Conservation (phyloP, 1,140 invertebrate species). For the Trissolcus basalis region DNA sequence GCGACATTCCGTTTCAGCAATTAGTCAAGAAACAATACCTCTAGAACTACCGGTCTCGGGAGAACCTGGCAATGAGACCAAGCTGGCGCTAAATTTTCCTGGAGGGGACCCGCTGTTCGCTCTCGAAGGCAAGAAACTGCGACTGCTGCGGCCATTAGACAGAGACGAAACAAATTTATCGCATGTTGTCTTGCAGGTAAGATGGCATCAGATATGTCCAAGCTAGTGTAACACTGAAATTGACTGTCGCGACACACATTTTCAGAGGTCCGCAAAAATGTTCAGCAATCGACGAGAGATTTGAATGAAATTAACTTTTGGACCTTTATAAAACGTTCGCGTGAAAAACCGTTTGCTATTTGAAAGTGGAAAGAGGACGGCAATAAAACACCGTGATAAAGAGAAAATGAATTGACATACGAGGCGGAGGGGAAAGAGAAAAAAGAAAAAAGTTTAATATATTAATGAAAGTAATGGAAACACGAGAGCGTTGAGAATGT, state of each 20-base stretch:
- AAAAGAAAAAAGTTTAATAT: background rate
- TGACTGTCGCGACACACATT: slow-evolving; percentile 11
- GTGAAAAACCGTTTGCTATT: no score
- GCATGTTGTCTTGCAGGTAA: slow-evolving; percentile 91
- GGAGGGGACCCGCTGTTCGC: slow-evolving; percentile 85
- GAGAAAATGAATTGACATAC: slow-evolving; percentile 1
- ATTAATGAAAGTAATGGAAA: slow-evolving; percentile 33
- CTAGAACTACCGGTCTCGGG: slow-evolving; percentile 88
- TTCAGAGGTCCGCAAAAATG: background rate
- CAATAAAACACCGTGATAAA: background rate
- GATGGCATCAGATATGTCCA: slow-evolving; percentile 24
- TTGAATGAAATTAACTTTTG: no score
- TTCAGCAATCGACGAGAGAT: no score
- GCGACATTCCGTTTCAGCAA: slow-evolving; percentile 78
- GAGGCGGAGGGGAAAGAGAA: background rate
- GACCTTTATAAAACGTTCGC: no score
- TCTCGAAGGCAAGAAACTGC: slow-evolving; percentile 88
- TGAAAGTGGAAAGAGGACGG: background rate
- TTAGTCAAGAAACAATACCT: slow-evolving; percentile 87
- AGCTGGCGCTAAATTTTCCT: slow-evolving; percentile 85
- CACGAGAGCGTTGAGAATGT: slow-evolving; percentile 16
- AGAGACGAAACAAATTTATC: slow-evolving; percentile 90
- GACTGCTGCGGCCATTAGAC: slow-evolving; percentile 87
- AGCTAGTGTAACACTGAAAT: slow-evolving; percentile 12
- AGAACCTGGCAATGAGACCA: slow-evolving; percentile 86